Percentiles rank a stretch among this genome's conserved stretches.
Evolutionary conservation across 1,140 invertebrate species (phyloP).

Genomic region (Aphis gossypii): DNA sequence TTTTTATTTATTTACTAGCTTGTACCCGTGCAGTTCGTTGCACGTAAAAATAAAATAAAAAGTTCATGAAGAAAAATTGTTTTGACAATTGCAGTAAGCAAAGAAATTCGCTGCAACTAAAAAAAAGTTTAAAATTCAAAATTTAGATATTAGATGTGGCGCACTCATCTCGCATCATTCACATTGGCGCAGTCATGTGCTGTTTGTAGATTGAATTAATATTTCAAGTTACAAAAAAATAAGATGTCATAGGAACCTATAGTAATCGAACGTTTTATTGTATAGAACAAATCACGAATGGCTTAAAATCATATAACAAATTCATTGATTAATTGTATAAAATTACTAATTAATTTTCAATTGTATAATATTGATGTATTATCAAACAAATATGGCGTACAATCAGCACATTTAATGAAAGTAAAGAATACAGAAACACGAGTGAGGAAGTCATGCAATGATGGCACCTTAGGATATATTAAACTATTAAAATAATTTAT

Average conservation of each 20-base stretch:
- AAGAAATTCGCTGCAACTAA: neutral
- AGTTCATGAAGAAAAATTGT: neutral
- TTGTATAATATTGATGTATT: too few relatives aligned
- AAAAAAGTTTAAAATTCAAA: neutral
- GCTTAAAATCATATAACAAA: neutral
- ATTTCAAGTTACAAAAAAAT: neutral
- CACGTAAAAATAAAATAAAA: constrained; percentile 11
- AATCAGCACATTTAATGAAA: too few relatives aligned
- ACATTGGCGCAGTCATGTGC: neutral
- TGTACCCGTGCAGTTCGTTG: neutral
- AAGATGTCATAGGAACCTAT: neutral
- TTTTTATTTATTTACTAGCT: constrained; percentile 13
- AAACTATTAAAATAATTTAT: too few relatives aligned
- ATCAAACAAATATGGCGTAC: too few relatives aligned
- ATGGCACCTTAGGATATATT: too few relatives aligned
- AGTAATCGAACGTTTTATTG: neutral
- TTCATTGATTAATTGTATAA: too few relatives aligned
- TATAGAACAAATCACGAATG: neutral
- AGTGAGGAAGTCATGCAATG: too few relatives aligned
- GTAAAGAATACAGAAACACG: too few relatives aligned
- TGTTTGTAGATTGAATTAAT: neutral
- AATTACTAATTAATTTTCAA: too few relatives aligned
- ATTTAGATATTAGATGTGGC: neutral
- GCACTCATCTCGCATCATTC: neutral
- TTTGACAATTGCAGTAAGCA: neutral